Conservation (phyloP, 2,888 invertebrate species). For the Ophion ventricosus region DNA sequence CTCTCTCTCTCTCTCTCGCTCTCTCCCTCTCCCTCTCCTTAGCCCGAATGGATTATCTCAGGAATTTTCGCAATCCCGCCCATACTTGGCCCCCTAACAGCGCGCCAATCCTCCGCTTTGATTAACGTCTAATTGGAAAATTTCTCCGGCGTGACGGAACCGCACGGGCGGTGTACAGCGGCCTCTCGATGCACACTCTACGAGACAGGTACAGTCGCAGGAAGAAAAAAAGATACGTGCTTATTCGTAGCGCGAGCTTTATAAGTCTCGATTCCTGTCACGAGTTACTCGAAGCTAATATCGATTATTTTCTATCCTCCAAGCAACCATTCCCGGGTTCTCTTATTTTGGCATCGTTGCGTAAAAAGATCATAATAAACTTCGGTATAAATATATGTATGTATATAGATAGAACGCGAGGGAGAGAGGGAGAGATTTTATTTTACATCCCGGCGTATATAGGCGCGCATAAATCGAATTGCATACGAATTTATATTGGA, state of each 20-base stretch:
- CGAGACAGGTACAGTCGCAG: too few relatives aligned
- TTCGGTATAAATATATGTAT: too few relatives aligned
- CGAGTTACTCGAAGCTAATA: neutral
- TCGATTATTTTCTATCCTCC: neutral
- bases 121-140: slow-evolving; percentile 75
- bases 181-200: too few relatives aligned
- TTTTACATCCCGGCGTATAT: neutral
- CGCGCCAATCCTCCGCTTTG: slow-evolving; percentile 62
- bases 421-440: slow-evolving; percentile 32
- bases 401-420: neutral
- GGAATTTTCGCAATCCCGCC: slow-evolving; percentile 41
- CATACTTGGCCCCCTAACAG: too few relatives aligned
- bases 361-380: too few relatives aligned
- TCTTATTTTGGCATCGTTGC: neutral
- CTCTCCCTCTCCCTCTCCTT: slow-evolving; percentile 24
- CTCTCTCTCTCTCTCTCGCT: neutral
- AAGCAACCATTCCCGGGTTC: neutral
- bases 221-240: neutral
- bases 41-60: slow-evolving; percentile 30
- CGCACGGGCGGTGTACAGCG: too few relatives aligned
- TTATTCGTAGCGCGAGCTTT: slow-evolving; percentile 1
- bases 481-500: slow-evolving; percentile 47
- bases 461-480: slow-evolving; percentile 37
- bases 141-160: slow-evolving; percentile 63
- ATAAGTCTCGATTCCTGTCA: slow-evolving; percentile 1